phyloP scores from a whole-genome alignment of 2,797 vertebrate species.

The Melanotaenia trifasciata region DNA sequence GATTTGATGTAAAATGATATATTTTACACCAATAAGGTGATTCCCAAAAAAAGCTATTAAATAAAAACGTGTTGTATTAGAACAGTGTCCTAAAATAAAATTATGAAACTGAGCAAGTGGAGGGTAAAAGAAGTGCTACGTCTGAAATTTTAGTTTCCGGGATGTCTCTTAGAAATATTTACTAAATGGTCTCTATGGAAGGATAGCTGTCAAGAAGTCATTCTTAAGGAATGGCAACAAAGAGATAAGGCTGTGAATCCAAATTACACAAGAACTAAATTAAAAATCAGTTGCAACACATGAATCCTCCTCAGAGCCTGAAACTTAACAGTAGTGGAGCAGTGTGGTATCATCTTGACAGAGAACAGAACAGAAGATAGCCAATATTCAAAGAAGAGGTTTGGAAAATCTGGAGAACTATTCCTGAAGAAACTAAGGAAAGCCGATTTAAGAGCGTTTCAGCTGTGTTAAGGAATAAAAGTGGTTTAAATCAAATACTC shows the following conservation, averaged over 20 bases:
- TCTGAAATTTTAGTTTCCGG: too few relatives aligned
- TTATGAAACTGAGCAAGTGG: too few relatives aligned
- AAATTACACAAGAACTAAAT: background rate
- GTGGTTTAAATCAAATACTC: background rate
- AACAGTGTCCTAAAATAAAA: too few relatives aligned
- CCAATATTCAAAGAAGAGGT: background rate
- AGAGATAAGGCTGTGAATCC: background rate
- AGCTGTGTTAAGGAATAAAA: background rate
- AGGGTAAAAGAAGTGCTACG: too few relatives aligned
- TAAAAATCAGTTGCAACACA: background rate
- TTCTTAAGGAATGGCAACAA: background rate
- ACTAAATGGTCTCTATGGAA: background rate
- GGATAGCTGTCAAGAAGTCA: background rate
- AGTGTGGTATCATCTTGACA: background rate
- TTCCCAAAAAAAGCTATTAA: too few relatives aligned
- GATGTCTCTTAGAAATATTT: too few relatives aligned
- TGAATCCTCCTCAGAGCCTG: background rate
- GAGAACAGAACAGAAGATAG: background rate
- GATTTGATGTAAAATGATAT: too few relatives aligned
- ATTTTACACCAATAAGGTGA: too few relatives aligned
- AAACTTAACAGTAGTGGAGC: background rate
- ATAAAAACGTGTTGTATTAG: too few relatives aligned
- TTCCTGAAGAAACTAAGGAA: background rate
- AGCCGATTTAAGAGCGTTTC: background rate
- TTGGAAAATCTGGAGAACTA: background rate